Evolutionary conservation across 1,140 invertebrate genomes (phyloP), one percentile per base, ranked within the genome.

Genomic region (Lordiphosa collinella): DNA sequence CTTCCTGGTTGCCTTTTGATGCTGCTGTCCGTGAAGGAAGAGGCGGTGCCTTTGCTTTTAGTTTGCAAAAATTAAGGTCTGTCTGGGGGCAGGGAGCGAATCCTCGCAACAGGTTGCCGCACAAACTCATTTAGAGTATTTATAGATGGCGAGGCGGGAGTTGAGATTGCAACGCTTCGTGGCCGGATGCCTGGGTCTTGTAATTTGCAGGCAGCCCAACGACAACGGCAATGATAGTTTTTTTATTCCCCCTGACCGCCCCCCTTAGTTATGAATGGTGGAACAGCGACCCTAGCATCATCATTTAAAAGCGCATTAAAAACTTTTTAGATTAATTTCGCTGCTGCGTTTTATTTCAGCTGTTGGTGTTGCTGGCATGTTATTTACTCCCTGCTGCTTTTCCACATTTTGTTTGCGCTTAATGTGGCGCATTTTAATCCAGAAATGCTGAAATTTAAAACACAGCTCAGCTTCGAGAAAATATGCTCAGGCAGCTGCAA

Each of bases 291-390:
- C 63, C 43, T 51, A 70, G 82, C 75, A 80, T 63, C 75, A 86
- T 86, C 82, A 86, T 86, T 86, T 86, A 86, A 86, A 86, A 86
- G 82, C 82, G 82, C 82, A 86, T 86, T 86, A 86, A 86, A 86
- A 86, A 86, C 72, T 86, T 86, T 86, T 86, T 86, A 86, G 82
- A 86, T 86, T 86, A 86, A 86, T 87, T 86, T 86, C 65, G 64
- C 71, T 66, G 63, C 54, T 56, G 70, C 62, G 50, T 69, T 68
- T 64, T 56, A 61, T 72, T 70, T 46, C 67, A 70, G 51, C 58
- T 47, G 48, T 18, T 59, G 57, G 36, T 44, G 58, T 48, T 63
- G 50, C 25, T 52, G 48, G 48, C 57, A 47, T 57, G 56, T 59
- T 68, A 59, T 64, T 64, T 54, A 68, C 60, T 68, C 40, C 34